phyloP scores from a whole-genome alignment of 2,797 vertebrate genomes.

The Anabacerthia variegaticeps region DNA sequence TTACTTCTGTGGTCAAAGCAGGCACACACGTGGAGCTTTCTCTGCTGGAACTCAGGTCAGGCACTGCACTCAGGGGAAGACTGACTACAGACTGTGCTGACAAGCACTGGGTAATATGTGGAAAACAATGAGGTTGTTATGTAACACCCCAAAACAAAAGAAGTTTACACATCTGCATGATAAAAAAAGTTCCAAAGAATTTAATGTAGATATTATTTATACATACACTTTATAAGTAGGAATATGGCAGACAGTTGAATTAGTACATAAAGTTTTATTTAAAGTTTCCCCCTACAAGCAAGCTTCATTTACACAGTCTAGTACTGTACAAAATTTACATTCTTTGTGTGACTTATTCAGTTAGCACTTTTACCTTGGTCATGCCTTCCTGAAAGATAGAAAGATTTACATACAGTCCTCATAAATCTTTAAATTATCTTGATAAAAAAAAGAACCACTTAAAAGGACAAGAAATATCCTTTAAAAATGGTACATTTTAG shows the following conservation, averaged over 20 bases:
- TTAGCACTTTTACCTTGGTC: slow-evolving; percentile 79
- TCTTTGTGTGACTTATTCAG: slow-evolving; percentile 75
- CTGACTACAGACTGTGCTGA: rapidly evolving
- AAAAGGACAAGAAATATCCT: slow-evolving; percentile 78
- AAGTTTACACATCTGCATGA: slow-evolving; percentile 42
- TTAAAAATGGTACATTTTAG: slow-evolving; percentile 72
- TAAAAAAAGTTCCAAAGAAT: slow-evolving; percentile 67
- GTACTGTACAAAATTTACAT: slow-evolving; percentile 88
- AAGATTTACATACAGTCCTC: slow-evolving; percentile 80
- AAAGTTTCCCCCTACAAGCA: slow-evolving; percentile 85
- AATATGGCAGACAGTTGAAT: slow-evolving; percentile 72
- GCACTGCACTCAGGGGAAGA: rapidly evolving
- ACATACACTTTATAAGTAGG: slow-evolving; percentile 65
- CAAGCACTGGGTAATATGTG: neutral
- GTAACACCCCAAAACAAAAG: slow-evolving; percentile 2
- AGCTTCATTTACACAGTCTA: slow-evolving; percentile 87
- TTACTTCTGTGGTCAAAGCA: neutral
- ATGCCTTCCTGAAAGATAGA: slow-evolving; percentile 81
- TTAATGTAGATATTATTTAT: slow-evolving; percentile 69
- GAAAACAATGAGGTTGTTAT: neutral
- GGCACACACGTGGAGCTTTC: neutral
- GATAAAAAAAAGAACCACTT: slow-evolving; percentile 71
- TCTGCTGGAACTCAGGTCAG: neutral
- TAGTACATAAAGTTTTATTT: slow-evolving; percentile 88
- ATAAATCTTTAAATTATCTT: slow-evolving; percentile 77